phyloP scores from a whole-genome alignment of 2,888 invertebrate species.

The Physocephala rufipes region DNA sequence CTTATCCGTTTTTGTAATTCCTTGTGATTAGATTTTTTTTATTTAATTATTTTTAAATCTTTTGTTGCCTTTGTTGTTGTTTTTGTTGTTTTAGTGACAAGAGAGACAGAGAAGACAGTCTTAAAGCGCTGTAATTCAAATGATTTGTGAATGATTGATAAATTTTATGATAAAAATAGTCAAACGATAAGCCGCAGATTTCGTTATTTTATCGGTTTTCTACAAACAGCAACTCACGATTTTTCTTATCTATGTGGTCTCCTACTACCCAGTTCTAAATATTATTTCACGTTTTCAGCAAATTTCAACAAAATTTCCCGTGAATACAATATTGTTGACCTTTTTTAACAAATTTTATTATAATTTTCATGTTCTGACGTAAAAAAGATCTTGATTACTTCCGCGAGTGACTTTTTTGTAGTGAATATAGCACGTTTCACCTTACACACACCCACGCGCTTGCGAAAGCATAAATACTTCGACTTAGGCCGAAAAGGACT shows the following conservation, averaged over 20 bases:
- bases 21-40: constrained; percentile 51
- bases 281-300: constrained; percentile 6
- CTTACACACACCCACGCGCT: constrained; percentile 38
- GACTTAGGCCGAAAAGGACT: neutral
- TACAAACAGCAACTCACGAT: too few species aligned
- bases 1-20: too few species aligned
- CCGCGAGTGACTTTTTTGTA: neutral
- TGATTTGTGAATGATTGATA: neutral
- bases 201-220: too few species aligned
- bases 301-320: neutral
- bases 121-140: constrained; percentile 48
- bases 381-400: neutral
- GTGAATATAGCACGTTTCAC: constrained; percentile 37
- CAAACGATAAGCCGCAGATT: neutral
- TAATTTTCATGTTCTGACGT: constrained; percentile 17
- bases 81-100: constrained; percentile 18
- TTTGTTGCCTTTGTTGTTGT: neutral
- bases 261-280: too few species aligned
- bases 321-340: too few species aligned
- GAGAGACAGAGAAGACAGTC: constrained; percentile 55
- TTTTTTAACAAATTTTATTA: neutral
- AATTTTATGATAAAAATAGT: neutral
- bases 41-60: constrained; percentile 47
- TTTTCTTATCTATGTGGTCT: too few species aligned
- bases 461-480: neutral